Conservation (phyloP, 2,797 vertebrate genomes). For the Alfaro cultratus region DNA sequence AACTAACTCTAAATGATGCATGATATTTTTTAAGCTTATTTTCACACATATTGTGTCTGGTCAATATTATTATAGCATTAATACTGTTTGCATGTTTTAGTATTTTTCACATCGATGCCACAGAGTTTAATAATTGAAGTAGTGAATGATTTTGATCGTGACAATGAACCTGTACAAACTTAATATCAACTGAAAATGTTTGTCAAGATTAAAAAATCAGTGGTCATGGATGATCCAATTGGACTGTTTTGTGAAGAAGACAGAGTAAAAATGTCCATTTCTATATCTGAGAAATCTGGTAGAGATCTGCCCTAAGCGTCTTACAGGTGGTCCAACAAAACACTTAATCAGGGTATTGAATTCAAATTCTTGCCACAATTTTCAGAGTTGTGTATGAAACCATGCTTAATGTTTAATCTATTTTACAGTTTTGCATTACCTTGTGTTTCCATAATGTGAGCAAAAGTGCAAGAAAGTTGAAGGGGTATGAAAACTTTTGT, state of each 20-base stretch:
- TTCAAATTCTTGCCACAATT: not conserved
- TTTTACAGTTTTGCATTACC: conserved; percentile 2
- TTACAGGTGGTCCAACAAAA: not conserved
- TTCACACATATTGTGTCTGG: not conserved
- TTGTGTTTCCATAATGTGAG: not conserved
- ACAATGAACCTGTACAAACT: not conserved
- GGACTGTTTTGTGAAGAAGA: not conserved
- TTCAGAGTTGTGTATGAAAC: not conserved
- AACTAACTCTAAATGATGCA: not conserved
- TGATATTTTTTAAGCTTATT: not conserved
- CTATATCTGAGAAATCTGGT: not conserved
- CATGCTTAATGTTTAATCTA: not conserved
- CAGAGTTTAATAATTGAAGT: not conserved
- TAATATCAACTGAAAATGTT: not conserved
- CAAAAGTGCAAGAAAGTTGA: not conserved
- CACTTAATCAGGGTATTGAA: not conserved
- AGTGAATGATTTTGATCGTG: not conserved
- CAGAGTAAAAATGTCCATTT: not conserved
- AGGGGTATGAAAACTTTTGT: not conserved
- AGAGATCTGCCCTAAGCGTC: not conserved
- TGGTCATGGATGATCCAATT: not conserved
- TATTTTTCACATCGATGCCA: not conserved
- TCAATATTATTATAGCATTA: not conserved
- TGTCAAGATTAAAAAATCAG: not conserved
- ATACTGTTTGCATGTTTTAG: not conserved